phyloP scores from a whole-genome alignment of 2,888 invertebrate genomes.

The Hydraecia micacea region DNA sequence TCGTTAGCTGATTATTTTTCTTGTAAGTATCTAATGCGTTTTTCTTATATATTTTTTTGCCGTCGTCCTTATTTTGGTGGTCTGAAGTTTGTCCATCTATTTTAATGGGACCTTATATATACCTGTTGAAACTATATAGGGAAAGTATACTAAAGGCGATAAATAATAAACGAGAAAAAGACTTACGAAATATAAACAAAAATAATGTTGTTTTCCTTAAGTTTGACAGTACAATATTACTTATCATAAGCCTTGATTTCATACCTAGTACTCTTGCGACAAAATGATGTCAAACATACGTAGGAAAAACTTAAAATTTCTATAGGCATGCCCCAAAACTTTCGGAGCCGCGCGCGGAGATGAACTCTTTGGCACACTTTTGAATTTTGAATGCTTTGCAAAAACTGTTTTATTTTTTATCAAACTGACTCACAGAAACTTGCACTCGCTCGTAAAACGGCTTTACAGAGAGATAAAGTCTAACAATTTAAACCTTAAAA shows the following conservation, averaged over 20 bases:
- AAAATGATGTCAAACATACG: neutral
- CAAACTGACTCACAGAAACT: constrained; percentile 15
- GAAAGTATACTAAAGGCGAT: neutral
- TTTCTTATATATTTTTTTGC: too few species aligned
- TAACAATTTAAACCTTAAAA: constrained; percentile 8
- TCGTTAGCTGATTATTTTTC: too few species aligned
- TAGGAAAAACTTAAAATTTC: neutral
- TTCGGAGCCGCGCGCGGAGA: neutral
- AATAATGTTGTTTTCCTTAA: neutral
- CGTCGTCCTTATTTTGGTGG: too few species aligned
- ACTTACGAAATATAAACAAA: too few species aligned
- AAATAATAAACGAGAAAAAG: neutral
- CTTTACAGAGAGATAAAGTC: constrained; percentile 3
- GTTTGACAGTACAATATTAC: neutral
- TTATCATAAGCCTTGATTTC: neutral
- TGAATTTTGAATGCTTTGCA: constrained; percentile 25
- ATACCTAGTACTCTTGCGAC: neutral
- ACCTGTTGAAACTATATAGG: neutral
- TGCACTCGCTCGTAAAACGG: constrained; percentile 14
- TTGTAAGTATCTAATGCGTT: too few species aligned
- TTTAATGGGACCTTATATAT: too few species aligned
- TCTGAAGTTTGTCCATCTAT: too few species aligned
- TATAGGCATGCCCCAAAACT: neutral
- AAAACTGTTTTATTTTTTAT: constrained; percentile 35
- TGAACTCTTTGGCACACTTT: constrained; percentile 30